Conservation (phyloP, 1,140 invertebrate genomes). For the Coptotermes formosanus region DNA sequence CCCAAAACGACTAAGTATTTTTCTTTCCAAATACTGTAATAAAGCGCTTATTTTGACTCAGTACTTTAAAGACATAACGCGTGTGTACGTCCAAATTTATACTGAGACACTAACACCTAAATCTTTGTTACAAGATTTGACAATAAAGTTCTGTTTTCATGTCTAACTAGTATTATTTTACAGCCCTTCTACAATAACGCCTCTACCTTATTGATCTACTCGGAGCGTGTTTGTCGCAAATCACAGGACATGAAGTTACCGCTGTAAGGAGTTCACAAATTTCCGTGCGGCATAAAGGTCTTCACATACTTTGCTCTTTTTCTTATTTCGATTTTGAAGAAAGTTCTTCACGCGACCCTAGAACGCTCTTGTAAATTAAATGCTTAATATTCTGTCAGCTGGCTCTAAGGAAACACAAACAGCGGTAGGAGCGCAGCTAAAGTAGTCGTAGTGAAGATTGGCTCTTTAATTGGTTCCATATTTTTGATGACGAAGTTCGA, state of each 20-base stretch:
- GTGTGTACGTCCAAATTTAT: too few species aligned
- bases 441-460: background rate
- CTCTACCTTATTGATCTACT: background rate
- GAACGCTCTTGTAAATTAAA: background rate
- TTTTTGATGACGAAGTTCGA: background rate
- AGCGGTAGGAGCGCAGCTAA: background rate
- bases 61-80: too few species aligned
- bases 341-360: background rate
- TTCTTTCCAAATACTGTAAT: too few species aligned
- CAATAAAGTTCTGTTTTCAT: background rate
- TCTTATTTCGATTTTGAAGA: background rate
- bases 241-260: background rate
- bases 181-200: background rate
- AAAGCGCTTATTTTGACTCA: too few species aligned
- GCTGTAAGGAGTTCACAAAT: background rate
- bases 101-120: too few species aligned
- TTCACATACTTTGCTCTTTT: background rate
- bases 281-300: background rate
- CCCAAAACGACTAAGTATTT: too few species aligned
- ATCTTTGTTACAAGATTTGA: background rate
- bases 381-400: background rate
- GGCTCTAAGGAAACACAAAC: background rate
- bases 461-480: background rate
- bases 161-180: background rate
- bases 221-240: background rate